Evolutionary conservation across 2,113 vertebrate genomes (phyloP).

Genomic region (Ammodytes dubius): DNA sequence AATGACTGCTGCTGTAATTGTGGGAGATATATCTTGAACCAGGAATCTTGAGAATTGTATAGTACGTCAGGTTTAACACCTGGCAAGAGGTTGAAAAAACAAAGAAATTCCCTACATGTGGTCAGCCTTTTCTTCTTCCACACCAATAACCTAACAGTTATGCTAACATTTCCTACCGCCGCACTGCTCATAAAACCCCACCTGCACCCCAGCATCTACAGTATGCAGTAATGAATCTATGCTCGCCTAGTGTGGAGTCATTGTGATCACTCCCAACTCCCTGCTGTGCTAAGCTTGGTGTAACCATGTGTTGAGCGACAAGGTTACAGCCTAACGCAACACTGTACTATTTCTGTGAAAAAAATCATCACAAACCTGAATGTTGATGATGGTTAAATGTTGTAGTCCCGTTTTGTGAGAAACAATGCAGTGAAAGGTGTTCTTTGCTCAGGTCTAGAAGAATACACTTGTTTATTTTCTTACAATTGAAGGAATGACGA

Average conservation of each 20-base stretch:
- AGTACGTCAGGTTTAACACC: not conserved
- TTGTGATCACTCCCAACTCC: conserved; percentile 25
- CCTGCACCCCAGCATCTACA: conserved; percentile 35
- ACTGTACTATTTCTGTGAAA: too few species aligned
- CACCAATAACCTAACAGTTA: not conserved
- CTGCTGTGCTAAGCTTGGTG: conserved; percentile 18
- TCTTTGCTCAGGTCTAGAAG: conserved; percentile 1
- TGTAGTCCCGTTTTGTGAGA: not conserved
- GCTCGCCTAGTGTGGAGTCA: conserved; percentile 15
- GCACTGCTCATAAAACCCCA: conserved; percentile 44
- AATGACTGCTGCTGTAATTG: too few species aligned
- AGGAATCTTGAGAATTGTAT: not conserved
- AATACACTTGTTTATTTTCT: conserved; percentile 49
- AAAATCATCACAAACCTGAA: too few species aligned
- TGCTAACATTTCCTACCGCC: conserved; percentile 6
- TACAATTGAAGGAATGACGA: conserved; percentile 45
- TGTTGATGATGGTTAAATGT: not conserved
- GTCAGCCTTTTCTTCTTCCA: not conserved
- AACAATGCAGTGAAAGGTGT: not conserved
- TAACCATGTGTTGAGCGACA: conserved; percentile 14
- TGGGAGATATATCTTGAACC: too few species aligned
- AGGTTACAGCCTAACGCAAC: conserved; percentile 2
- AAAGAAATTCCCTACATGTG: not conserved
- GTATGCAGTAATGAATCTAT: conserved; percentile 13
- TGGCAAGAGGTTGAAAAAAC: not conserved